Evolutionary conservation across 2,113 vertebrate species (phyloP), one percentile per base, ranked within the genome.

Genomic region (Oncorhynchus masou): DNA sequence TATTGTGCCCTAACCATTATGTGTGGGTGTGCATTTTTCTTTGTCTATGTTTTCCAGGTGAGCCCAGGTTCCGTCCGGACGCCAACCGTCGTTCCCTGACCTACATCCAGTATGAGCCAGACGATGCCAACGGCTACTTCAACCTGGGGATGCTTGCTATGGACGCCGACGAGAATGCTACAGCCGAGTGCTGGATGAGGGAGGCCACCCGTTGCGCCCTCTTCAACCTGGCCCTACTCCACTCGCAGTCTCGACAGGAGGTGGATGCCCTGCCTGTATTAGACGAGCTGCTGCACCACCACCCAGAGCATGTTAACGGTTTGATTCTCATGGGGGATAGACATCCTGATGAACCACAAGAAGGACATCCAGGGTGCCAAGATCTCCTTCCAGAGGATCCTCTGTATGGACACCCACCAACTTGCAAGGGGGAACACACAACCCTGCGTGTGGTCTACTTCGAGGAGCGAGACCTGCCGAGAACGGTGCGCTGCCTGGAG

Each of bases 111-210:
- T 96, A 99, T 87, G 96, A 99, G 64, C 96, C 98, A 0, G 88
- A 94, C 1, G 97, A 99, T 51, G 96, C 97, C 79, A 99, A 99
- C 67, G 97, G 97, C 11, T 99, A 99, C 89, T 99, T 99, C 90
- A 99, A 99, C 89, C 94, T 99, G 57, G 97, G 97, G 57, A 99
- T 99, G 97, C 91, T 99, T 73, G 97, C 97, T 68, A 99, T 98
- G 97, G 98, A 99, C 75, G 96, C 96, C 70, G 95, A 95, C 74
- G 95, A 97, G 75, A 95, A 98, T 34, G 76, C 7, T 0, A 96
- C 95, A 73, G 96, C 97, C 1, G 98, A 99, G 86, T 90, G 88
- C 3, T 99, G 97, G 97, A 97, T 99, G 97, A 96, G 94, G 49
- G 95, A 95, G 89, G 97, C 97, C 83, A 96, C 99, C 74, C 86